These are phyloP conservation scores for Idaea biselata DNA, from an alignment of 2,888 invertebrate genomes.

Conservation along the genomic window DNA sequence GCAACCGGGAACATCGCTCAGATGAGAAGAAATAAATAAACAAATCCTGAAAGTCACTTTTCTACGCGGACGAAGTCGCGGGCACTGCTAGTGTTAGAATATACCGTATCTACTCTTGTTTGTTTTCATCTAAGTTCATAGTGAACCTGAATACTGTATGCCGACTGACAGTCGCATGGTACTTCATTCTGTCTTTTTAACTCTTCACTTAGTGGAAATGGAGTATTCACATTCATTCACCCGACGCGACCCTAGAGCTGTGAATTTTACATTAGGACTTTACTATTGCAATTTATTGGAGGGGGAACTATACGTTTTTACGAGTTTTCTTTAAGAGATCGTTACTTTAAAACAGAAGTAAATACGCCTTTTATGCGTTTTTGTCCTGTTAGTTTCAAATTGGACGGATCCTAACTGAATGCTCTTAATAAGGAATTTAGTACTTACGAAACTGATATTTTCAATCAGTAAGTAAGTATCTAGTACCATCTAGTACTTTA, in stretches of 20 bases:
- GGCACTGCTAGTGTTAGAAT: too few relatives aligned
- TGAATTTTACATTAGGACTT: not conserved
- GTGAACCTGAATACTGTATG: too few relatives aligned
- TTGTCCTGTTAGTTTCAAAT: not conserved
- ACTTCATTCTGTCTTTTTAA: constrained; percentile 16
- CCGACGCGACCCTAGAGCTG: not conserved
- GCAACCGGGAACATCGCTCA: too few relatives aligned
- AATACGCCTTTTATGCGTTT: not conserved
- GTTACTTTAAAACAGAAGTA: not conserved
- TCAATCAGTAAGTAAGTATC: too few relatives aligned
- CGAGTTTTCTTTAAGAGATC: not conserved
- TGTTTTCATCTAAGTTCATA: too few relatives aligned
- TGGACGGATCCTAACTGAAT: not conserved
- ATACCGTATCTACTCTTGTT: too few relatives aligned
- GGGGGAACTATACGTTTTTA: not conserved
- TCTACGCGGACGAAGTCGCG: too few relatives aligned
- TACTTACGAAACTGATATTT: not conserved
- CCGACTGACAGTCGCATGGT: not conserved
- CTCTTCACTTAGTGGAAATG: not conserved
- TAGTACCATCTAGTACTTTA: too few relatives aligned
- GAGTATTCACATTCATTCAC: not conserved
- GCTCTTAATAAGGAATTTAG: not conserved
- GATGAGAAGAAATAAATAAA: too few relatives aligned
- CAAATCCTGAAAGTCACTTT: too few relatives aligned
- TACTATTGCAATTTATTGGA: not conserved